Evolutionary conservation across 2,888 invertebrate genomes (phyloP), one percentile per base, ranked within the genome.

Genomic region (Vesta saturnalis): DNA sequence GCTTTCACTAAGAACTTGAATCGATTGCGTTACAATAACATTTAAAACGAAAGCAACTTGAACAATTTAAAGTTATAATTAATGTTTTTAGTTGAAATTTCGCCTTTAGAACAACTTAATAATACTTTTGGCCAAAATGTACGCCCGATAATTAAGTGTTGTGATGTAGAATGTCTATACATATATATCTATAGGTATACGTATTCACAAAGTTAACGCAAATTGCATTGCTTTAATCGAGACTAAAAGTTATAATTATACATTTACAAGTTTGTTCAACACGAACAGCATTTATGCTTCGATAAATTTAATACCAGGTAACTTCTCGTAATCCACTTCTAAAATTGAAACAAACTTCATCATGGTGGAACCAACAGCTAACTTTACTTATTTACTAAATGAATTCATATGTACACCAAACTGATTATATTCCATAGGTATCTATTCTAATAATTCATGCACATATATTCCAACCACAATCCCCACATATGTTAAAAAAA

Each of bases 191-290:
- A n/a, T n/a, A 39, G 8, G n/a, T 52, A 52, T 21, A 52, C 19
- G 52, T 39, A 16, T 61, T 39, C 35, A 57, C 21, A 18, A 57
- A 57, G 39, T 39, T 54, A 35, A 61, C 35, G 16, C 52, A 65
- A 65, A 65, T 65, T 65, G 43, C 43, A 65, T 60, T 46, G 61
- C 66, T 60, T 61, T 66, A 61, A 56, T 61, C 60, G 49, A 49
- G 43, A 61, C 66, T 49, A 66, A 66, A 66, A 66, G 66, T 66
- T 66, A 61, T 66, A 66, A 61, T 66, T 66, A 66, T 61, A 61
- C 60, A 60, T 61, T 61, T 60, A 66, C 61, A 66, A 66, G 66
- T 66, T 60, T 56, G 65, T 66, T 60, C 14, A 66, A 66, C 47
- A 66, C 52, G 52, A 65, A 30, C 54, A 65, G 49, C 65, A 52